phyloP scores from a whole-genome alignment of 2,113 vertebrate genomes.

The Hipposideros armiger region DNA sequence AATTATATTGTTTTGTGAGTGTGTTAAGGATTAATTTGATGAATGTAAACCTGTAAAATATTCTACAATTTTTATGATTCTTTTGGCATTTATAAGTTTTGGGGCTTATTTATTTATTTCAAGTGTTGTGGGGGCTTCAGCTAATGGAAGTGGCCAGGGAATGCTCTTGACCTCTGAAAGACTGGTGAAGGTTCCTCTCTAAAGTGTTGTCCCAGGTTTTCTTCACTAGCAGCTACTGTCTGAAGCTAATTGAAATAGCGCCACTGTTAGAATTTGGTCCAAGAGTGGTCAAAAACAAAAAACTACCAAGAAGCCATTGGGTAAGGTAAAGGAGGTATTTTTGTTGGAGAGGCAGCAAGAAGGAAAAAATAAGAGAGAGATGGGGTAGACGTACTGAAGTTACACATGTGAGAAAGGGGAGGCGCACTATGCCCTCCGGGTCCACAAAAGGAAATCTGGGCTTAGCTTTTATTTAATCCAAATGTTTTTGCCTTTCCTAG shows the following conservation, averaged over 20 bases:
- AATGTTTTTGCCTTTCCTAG: background rate
- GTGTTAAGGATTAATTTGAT: background rate
- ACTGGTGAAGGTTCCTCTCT: too few species aligned
- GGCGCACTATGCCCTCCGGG: fast-evolving
- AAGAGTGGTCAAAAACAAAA: background rate
- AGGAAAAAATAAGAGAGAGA: background rate
- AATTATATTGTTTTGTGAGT: background rate
- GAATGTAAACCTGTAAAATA: constrained; percentile 2
- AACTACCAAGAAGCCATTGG: background rate
- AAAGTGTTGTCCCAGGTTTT: background rate
- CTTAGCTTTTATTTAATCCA: background rate
- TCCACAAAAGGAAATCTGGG: background rate
- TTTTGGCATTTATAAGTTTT: background rate
- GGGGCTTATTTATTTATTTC: background rate
- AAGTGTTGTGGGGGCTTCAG: background rate
- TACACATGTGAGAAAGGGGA: background rate
- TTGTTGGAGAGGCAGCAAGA: background rate
- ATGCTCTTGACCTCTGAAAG: background rate
- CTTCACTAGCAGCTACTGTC: background rate
- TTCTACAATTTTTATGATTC: background rate
- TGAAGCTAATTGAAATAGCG: background rate
- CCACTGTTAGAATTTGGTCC: background rate
- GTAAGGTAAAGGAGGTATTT: background rate
- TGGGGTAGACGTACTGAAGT: background rate
- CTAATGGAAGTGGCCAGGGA: background rate